Base-by-base conservation (phyloP, 2,888 invertebrate species). In the Heliconius sara region DNA sequence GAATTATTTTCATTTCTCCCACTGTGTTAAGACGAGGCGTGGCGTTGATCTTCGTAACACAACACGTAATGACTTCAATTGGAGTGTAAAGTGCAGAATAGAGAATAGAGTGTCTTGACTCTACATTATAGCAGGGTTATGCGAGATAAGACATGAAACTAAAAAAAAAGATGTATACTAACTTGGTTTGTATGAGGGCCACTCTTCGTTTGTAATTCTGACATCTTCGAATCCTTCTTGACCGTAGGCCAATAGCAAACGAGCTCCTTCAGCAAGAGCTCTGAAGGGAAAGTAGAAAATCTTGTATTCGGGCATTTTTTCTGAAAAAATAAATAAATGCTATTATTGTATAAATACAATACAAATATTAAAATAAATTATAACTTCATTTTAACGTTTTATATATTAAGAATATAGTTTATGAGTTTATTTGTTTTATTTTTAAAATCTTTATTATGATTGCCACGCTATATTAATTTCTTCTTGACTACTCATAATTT, bases 241-340 rank as follows among this genome's bases (percentile, higher is more conserved):
- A 9, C 96, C 96, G 84, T 97, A 96, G 1, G 95, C 95, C 75
- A 97, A 88, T 27, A 97, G 90, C 81, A 96, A 93, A 67, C 97
- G 93, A 73, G 95, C 94, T 7, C 96, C 93, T 87, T 97, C 97
- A 0, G 93, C 97, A 30, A 96, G 88, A 43, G 95, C 96, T 88
- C 95, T 96, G 43, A 96, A 86, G 70, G 95, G 90, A 88, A 71
- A 71, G 30, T 71, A 71, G 22, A 22, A 71, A 52, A 71, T 30
- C 30, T 71, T 71, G 52, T 52, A 30, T 10, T 27, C 22, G 9
- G 71, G 71, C 71, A 71, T 71, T 27, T 27, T 27, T 71, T 47
- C 71, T 71, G 71, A 1, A 71, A 70, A 71, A 71, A 47, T 34
- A 66, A 7, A 9, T 4, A 70, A 25, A 43, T n/a, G 22, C 12